Evolutionary conservation across 1,140 invertebrate genomes (phyloP).

Genomic region (Drosophila arizonae): DNA sequence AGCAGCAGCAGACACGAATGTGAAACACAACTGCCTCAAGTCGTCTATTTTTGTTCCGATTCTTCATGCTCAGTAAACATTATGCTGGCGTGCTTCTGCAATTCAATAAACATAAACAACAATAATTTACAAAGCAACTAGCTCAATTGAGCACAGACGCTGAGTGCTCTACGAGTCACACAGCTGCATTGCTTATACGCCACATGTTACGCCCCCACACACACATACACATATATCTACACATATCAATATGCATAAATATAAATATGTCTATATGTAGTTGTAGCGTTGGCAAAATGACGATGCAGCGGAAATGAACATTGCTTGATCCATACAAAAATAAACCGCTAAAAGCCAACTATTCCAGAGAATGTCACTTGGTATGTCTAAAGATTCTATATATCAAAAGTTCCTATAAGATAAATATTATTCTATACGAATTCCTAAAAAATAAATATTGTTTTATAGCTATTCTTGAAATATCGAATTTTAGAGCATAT

Average conservation of each 20-base stretch:
- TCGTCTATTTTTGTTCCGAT: background rate
- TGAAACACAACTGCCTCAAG: no score
- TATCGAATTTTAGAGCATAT: no score
- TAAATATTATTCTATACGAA: no score
- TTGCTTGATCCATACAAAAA: conserved; percentile 4
- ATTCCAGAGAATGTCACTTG: no score
- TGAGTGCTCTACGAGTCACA: background rate
- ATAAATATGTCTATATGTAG: background rate
- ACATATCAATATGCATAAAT: background rate
- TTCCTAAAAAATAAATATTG: no score
- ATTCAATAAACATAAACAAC: conserved; percentile 37
- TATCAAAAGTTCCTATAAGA: no score
- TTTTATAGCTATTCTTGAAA: no score
- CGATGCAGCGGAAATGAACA: conserved; percentile 6
- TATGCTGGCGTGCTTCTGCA: conserved; percentile 58
- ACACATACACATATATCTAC: background rate
- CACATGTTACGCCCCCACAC: background rate
- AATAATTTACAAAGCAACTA: conserved; percentile 15
- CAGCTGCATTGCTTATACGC: conserved; percentile 19
- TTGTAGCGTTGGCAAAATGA: background rate
- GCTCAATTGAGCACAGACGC: conserved; percentile 39
- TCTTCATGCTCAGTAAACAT: conserved; percentile 19
- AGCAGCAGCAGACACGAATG: conserved; percentile 26
- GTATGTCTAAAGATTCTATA: no score
- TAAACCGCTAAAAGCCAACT: background rate